Base-by-base conservation (phyloP, 1,140 invertebrate species). In the Hylaeus volcanicus region DNA sequence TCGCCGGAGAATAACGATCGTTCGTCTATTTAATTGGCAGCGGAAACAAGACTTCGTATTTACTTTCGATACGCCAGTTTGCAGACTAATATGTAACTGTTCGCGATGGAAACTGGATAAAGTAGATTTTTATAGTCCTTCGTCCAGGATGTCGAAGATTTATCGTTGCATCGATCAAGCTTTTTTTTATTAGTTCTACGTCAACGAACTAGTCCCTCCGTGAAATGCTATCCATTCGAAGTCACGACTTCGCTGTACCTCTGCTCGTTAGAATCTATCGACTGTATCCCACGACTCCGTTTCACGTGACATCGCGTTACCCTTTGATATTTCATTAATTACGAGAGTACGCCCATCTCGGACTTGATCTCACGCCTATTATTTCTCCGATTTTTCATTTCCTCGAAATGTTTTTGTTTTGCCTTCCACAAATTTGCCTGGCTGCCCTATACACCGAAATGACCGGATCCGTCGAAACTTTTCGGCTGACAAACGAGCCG, bases 391-490 rank as follows among this genome's bases (percentile, higher is more conserved):
- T 26, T 26, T 26, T 26, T 26, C 26, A 26, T 26, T 26, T 26
- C 26, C 26, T 26, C 26, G 26, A 26, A 26, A 26, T 26, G 26
- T 26, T 26, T 26, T 26, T 26, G 26, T 26, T 26, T 26, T 26
- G 26, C 26, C 26, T 26, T 26, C 0, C 26, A 26, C 26, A 26
- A 26, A 48, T 48, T 48, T 48, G 45, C 45, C 45, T 48, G 0
- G 45, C 45, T 48, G 8, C 45, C 61, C 12, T 64, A 14, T 64
- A 64, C 39, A 43, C 12, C 39, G 5, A 64, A 64, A 64, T 43
- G 61, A 64, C 61, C 39, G 61, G 61, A 64, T 43, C 61, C 43
- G 61, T 64, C 61, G 43, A 43, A 64, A 64, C 12, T 64, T 64
- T 4, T 14, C 1, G 8, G 12, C 61, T 64, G 61, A 64, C 61